Base-by-base conservation (phyloP, 2,113 vertebrate species). In the Alligator sinensis region DNA sequence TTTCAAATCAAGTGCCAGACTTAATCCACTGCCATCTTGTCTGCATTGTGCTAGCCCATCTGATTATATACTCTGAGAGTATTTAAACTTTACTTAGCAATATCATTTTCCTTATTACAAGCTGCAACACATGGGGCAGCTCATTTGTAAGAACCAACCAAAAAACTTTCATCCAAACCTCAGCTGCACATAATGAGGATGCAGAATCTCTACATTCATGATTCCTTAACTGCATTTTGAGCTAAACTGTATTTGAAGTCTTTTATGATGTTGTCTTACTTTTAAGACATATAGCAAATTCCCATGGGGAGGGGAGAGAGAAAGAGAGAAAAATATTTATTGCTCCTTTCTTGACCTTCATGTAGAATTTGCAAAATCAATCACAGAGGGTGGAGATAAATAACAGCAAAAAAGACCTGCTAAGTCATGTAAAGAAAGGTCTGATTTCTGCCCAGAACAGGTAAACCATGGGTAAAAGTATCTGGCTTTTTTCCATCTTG, bases 381-480 rank as follows among this genome's bases (percentile, higher is more conserved):
- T 64, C 4, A 28, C 68, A 61, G 82, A 82, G 22, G 62, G 17
- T 92, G 21, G 21, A 74, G 34, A 38, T 47, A 3, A 47, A 74
- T 8, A 47, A 47, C 7, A 47, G 9, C 47, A 47, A 47, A 47
- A 38, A 24, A 0, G 0, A 70, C 38, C 2, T 34, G 54, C 28
- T 77, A 83, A 76, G 6, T 13, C 7, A 90, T 80, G 68, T 82
- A 90, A 92, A 82, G 38, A 34, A 14, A 72, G 18, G 18, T 74
- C 54, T 30, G 54, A 63, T 90, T 94, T 58, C 34, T 63, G 30
- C 61, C 66, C 64, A 93, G 57, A 81, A 25, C n/a, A 24, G 2
- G 3, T 19, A 61, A 28, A 70, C 83, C 47, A 14, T 8, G 27
- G 10, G 12, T 54, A 88, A 80, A 94, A 96, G 63, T 8, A 0